Percentiles rank a stretch among this genome's conserved stretches.
These are phyloP conservation scores for Forficula auricularia DNA, from an alignment of 1,140 invertebrate genomes.

Conservation along the genomic window DNA sequence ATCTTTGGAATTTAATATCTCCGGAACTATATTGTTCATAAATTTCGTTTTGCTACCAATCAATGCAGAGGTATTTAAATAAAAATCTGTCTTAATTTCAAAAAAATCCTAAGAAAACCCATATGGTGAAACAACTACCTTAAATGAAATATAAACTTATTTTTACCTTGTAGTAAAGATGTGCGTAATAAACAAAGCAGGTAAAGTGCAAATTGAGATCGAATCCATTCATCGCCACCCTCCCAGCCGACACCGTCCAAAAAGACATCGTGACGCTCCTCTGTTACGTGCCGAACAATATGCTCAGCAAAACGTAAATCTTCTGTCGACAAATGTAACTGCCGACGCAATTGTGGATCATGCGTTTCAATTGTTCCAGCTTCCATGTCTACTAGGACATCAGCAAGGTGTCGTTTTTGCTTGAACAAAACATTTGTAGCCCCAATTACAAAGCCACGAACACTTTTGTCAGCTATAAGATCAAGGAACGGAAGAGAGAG, in stretches of 20 bases:
- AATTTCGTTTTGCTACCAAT: no score
- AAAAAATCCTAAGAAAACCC: no score
- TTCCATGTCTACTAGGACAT: slow-evolving; percentile 75
- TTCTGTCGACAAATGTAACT: slow-evolving; percentile 77
- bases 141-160: no score
- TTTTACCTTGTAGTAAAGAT: slow-evolving; percentile 53
- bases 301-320: slow-evolving; percentile 92
- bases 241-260: slow-evolving; percentile 69
- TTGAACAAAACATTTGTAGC: slow-evolving; percentile 95
- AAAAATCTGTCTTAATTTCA: no score
- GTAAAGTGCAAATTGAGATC: slow-evolving; percentile 86
- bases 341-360: slow-evolving; percentile 64
- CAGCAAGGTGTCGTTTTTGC: slow-evolving; percentile 81
- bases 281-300: slow-evolving; percentile 67
- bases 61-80: no score
- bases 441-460: slow-evolving; percentile 83
- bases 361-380: slow-evolving; percentile 73
- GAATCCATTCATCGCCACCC: slow-evolving; percentile 87
- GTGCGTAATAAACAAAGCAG: slow-evolving; percentile 72
- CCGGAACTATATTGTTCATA: no score
- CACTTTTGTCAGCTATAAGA: slow-evolving; percentile 68
- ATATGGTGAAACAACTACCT: no score
- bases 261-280: slow-evolving; percentile 58
- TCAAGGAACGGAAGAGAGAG: slow-evolving; percentile 90
- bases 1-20: no score